phyloP scores from a whole-genome alignment of 2,888 invertebrate genomes.

The Agrilus cyanescens region DNA sequence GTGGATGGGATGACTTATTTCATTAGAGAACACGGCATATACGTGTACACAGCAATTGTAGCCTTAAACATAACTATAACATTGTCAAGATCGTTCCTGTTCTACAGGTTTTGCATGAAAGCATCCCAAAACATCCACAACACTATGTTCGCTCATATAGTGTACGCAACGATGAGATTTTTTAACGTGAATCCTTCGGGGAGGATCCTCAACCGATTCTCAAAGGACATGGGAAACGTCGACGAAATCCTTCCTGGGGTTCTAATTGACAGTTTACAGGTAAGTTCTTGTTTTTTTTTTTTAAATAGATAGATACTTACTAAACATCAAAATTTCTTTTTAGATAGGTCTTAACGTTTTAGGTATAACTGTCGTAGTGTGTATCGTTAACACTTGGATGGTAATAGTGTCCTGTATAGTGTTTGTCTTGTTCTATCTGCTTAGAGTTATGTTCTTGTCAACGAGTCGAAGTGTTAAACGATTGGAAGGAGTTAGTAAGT shows the following conservation, averaged over 20 bases:
- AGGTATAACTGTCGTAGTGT: conserved; percentile 59
- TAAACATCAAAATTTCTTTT: conserved; percentile 5
- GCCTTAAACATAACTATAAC: conserved; percentile 14
- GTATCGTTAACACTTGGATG: conserved; percentile 53
- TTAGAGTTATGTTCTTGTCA: conserved; percentile 51
- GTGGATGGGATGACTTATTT: no score
- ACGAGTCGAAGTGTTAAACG: conserved; percentile 60
- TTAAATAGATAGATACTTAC: not conserved
- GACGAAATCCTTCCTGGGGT: conserved; percentile 19
- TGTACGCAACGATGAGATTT: conserved; percentile 18
- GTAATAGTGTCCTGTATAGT: conserved; percentile 50
- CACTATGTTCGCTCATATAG: conserved; percentile 14
- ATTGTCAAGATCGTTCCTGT: conserved; percentile 18
- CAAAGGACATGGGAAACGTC: conserved; percentile 19
- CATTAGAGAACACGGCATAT: not conserved
- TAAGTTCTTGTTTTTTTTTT: conserved; percentile 6
- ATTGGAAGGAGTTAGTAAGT: conserved; percentile 46
- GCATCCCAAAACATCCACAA: conserved; percentile 21
- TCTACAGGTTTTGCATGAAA: conserved; percentile 20
- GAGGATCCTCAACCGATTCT: conserved; percentile 20
- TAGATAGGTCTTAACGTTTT: conserved; percentile 47
- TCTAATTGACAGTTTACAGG: conserved; percentile 14
- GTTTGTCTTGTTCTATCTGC: conserved; percentile 44
- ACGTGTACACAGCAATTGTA: conserved; percentile 18
- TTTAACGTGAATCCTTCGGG: conserved; percentile 18